Conservation (phyloP, 2,888 invertebrate genomes). For the Agriopis marginaria region DNA sequence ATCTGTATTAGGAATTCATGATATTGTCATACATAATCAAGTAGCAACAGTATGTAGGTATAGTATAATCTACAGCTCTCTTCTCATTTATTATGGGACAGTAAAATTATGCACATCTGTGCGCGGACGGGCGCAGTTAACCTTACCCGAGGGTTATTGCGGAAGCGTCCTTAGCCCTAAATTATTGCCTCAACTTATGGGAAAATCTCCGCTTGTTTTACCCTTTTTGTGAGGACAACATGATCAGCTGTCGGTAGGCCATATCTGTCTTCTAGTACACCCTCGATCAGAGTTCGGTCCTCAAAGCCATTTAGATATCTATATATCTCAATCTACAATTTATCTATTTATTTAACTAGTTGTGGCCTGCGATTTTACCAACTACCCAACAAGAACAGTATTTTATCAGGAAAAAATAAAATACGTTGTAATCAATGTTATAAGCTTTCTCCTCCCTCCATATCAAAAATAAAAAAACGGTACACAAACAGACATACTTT, state of each 20-base stretch:
- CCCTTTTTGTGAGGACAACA: conserved; percentile 20
- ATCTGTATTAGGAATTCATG: background rate
- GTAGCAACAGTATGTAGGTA: background rate
- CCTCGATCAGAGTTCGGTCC: too few relatives aligned
- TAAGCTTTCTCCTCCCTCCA: too few relatives aligned
- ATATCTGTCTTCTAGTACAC: background rate
- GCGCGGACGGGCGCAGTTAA: conserved; percentile 39
- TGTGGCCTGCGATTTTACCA: too few relatives aligned
- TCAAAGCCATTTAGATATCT: too few relatives aligned
- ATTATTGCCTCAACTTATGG: conserved; percentile 29
- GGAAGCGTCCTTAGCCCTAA: conserved; percentile 34
- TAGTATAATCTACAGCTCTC: conserved; percentile 24
- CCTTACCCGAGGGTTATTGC: conserved; percentile 36
- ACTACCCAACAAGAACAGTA: too few relatives aligned
- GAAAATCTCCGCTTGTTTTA: conserved; percentile 16
- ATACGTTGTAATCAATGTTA: too few relatives aligned
- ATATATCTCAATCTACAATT: too few relatives aligned
- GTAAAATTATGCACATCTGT: conserved; percentile 42
- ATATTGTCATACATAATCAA: background rate
- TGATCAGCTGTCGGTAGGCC: background rate
- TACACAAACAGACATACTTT: too few relatives aligned
- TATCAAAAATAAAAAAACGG: too few relatives aligned
- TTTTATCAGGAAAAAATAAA: too few relatives aligned
- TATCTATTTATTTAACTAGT: too few relatives aligned
- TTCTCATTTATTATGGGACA: conserved; percentile 36